phyloP scores from a whole-genome alignment of 1,140 invertebrate species.

The Pseudobourletiella spinata region DNA sequence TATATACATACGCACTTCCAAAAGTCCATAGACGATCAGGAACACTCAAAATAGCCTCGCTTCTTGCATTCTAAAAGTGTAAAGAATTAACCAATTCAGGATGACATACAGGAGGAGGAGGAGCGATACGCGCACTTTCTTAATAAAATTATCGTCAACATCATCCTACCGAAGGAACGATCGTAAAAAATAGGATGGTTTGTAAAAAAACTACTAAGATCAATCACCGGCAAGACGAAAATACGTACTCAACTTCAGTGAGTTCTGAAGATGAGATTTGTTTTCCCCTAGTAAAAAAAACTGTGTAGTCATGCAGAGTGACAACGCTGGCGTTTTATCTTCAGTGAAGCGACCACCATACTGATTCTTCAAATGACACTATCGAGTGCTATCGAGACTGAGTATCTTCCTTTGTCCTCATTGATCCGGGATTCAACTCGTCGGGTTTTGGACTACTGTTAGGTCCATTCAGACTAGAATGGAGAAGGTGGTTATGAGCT shows the following conservation, averaged over 20 bases:
- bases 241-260: no score
- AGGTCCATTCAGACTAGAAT: constrained; percentile 36
- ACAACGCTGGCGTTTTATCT: background rate
- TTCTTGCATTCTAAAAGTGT: no score
- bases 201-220: background rate
- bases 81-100: no score
- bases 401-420: constrained; percentile 17
- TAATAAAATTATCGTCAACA: no score
- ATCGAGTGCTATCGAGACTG: constrained; percentile 20
- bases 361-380: background rate
- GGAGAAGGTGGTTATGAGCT: constrained; percentile 13
- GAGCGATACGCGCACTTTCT: no score
- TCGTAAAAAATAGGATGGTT: no score
- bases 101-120: no score
- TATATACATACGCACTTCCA: no score
- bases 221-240: background rate
- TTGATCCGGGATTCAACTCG: background rate
- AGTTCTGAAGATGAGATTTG: background rate
- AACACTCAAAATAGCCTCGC: no score
- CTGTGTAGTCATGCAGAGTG: background rate
- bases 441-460: constrained; percentile 28
- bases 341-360: background rate
- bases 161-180: no score
- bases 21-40: no score
- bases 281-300: background rate